Evolutionary conservation across 2,888 invertebrate genomes (phyloP), one percentile per base, ranked within the genome.

Genomic region (Camptogramma bilineatum): DNA sequence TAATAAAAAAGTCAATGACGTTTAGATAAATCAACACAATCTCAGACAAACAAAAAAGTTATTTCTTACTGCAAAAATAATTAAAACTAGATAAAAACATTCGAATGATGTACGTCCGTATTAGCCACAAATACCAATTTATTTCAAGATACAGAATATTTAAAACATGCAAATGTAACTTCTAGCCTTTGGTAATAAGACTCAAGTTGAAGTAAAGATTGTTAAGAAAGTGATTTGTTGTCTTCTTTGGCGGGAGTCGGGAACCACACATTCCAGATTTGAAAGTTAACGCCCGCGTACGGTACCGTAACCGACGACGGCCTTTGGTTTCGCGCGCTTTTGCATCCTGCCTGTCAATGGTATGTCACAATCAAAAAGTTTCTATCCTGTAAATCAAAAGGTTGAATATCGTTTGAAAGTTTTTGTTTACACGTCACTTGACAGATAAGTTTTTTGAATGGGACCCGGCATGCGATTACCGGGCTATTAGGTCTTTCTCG

Each of bases 241-340:
- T 53, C 9, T 24, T 46, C 61, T 62, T 57, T 59, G 69, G 69
- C 67, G 69, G 69, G 69, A 69, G 61, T 61, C 68, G 56, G 70
- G 64, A 62, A 64, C 63, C 67, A 68, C 60, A 72, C 73, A 74
- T 74, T 74, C 72, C 72, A 72, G 71, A 74, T 74, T 76, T 76
- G 74, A 76, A 76, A 74, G 73, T 72, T 73, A 76, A 74, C 82
- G 81, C 75, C 72, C 81, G 73, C 82, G 62, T 85, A 86, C 86
- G 86, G 86, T 85, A 87, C 77, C 72, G 73, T 84, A 86, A 86
- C 86, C 79, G 85, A 77, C 79, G 85, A 77, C 82, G 73, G 51
- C 34, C 66, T 62, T 64, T 65, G 63, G 42, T 62, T 64, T 64
- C 48, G 53, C 52, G 64, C 39, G 51, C 55, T 68, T 50, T 56